Conservation (phyloP, 2,888 invertebrate species). For the Sialis fuliginosa region DNA sequence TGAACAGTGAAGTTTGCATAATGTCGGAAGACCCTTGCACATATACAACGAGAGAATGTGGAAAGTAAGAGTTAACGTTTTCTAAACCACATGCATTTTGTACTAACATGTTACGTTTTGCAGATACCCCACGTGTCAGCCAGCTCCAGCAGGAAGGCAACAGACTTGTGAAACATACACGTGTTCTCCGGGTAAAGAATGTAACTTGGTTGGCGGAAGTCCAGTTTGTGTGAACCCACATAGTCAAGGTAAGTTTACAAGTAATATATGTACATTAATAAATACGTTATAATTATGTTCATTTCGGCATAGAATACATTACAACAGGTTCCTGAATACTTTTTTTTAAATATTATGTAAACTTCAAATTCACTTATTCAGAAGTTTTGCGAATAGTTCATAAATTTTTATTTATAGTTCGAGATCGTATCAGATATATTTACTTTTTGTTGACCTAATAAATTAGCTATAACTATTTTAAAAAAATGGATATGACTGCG, state of each 20-base stretch:
- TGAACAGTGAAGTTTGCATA: constrained; percentile 51
- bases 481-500: too few species aligned
- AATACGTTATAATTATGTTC: too few species aligned
- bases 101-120: constrained; percentile 3
- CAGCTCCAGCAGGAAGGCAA: background rate
- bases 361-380: too few species aligned
- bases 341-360: too few species aligned
- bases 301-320: background rate
- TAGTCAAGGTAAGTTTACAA: constrained; percentile 7
- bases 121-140: constrained; percentile 25
- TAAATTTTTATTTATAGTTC: too few species aligned
- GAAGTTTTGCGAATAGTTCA: too few species aligned
- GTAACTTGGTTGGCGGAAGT: constrained; percentile 20
- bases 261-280: too few species aligned
- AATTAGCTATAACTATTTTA: too few species aligned
- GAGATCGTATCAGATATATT: too few species aligned
- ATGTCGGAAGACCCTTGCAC: constrained; percentile 54
- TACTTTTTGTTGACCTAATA: too few species aligned
- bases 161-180: constrained; percentile 19
- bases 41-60: constrained; percentile 31
- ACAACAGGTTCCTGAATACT: background rate
- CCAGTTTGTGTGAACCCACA: constrained; percentile 23
- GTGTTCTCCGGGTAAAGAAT: constrained; percentile 24
- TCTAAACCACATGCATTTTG: too few species aligned
- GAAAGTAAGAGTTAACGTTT: constrained; percentile 18